phyloP scores from a whole-genome alignment of 2,113 vertebrate genomes.

The Cervus canadensis region DNA sequence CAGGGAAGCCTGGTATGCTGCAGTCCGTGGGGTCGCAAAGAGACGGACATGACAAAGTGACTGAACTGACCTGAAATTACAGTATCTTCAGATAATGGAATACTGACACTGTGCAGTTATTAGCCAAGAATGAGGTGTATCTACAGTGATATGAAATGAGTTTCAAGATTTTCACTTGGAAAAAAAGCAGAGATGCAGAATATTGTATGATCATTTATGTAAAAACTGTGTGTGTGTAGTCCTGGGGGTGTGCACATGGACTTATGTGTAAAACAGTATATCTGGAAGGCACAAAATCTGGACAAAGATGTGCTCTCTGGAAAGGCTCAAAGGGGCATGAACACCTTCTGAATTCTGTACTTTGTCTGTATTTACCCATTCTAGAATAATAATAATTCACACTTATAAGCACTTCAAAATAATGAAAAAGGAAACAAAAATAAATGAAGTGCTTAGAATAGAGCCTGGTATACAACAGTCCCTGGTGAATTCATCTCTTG shows the following conservation, averaged over 20 bases:
- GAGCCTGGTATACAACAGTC: not conserved
- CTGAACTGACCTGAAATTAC: not conserved
- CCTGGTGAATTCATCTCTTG: not conserved
- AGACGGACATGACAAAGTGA: not conserved
- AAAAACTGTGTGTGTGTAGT: not conserved
- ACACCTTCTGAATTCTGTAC: not conserved
- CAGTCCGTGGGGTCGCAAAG: accelerated
- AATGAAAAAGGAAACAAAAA: not conserved
- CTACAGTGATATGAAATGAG: not conserved
- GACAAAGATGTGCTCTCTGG: not conserved
- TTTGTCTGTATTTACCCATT: not conserved
- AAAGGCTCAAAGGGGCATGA: not conserved
- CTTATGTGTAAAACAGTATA: not conserved
- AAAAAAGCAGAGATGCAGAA: not conserved
- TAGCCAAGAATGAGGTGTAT: not conserved
- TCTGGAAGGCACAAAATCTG: not conserved
- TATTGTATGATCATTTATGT: not conserved
- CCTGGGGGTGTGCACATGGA: not conserved
- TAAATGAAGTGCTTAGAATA: not conserved
- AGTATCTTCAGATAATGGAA: not conserved
- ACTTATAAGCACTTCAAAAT: not conserved
- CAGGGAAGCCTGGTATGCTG: not conserved
- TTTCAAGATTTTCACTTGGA: not conserved
- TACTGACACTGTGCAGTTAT: not conserved
- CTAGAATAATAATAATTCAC: not conserved